Percentiles rank a stretch among this genome's conserved stretches.
Conservation (phyloP, 2,113 vertebrate genomes). For the Entomyzon cyanotis region DNA sequence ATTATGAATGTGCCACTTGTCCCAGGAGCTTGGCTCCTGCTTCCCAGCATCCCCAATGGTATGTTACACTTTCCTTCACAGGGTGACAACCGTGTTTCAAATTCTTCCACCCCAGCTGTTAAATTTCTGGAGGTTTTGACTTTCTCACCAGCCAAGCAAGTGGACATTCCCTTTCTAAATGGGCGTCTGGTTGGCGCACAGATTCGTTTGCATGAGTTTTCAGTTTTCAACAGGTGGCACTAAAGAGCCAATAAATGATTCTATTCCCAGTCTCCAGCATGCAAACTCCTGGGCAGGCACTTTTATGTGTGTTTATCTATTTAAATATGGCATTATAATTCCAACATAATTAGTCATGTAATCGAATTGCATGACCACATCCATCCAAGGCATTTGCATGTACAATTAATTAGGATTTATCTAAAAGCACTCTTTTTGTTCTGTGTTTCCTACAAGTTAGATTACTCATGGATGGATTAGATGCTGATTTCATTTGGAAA, state of each 20-base stretch:
- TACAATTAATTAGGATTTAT: conserved; percentile 63
- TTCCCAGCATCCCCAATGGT: not conserved
- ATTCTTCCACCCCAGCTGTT: not conserved
- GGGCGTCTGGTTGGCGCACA: not conserved
- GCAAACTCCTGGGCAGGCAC: conserved; percentile 42
- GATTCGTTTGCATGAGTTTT: conserved; percentile 43
- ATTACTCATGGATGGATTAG: conserved; percentile 55
- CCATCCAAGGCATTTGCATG: conserved; percentile 61
- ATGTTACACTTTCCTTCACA: not conserved
- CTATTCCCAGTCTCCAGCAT: conserved; percentile 5
- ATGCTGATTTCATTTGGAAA: conserved; percentile 41
- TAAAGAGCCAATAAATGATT: conserved; percentile 66
- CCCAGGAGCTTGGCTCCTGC: not conserved
- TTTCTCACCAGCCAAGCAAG: not conserved
- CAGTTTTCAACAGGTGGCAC: conserved; percentile 67
- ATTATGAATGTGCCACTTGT: accelerated
- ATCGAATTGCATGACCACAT: conserved; percentile 58
- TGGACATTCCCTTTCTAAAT: not conserved
- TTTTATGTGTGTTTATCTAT: conserved; percentile 56
- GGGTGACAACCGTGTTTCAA: not conserved
- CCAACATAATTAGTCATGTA: conserved; percentile 59
- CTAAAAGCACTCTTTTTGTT: conserved; percentile 50
- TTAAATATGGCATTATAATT: conserved; percentile 62
- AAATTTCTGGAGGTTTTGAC: not conserved
- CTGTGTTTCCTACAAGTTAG: conserved; percentile 41